Conservation (phyloP, 1,140 invertebrate species). For the Asobara japonica region DNA sequence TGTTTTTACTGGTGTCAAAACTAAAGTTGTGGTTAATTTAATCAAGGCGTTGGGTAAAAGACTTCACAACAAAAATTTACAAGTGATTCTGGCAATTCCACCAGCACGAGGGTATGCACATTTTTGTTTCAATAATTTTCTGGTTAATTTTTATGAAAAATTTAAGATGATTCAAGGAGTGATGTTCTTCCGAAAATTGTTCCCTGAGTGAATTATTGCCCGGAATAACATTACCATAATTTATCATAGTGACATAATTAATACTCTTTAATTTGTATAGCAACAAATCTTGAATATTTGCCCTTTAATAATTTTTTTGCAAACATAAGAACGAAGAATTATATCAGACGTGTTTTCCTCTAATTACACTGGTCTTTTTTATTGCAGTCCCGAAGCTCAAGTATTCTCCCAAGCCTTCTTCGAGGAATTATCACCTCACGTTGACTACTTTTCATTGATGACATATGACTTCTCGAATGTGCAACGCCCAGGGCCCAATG, state of each 20-base stretch:
- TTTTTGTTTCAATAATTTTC: conserved; percentile 7
- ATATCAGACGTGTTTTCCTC: no score
- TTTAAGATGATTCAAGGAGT: no score
- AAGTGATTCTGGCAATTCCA: conserved; percentile 85
- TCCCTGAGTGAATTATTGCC: no score
- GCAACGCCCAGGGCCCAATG: conserved; percentile 87
- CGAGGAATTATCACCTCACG: conserved; percentile 77
- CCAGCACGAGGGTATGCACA: conserved; percentile 74
- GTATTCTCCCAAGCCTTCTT: conserved; percentile 83
- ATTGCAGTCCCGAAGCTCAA: conserved; percentile 65
- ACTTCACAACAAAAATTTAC: conserved; percentile 69
- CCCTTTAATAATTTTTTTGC: no score
- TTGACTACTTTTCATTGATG: conserved; percentile 92
- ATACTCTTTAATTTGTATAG: no score
- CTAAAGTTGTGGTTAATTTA: conserved; percentile 71
- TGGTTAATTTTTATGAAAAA: conserved; percentile 16
- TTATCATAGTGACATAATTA: no score
- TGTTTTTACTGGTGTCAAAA: conserved; percentile 71
- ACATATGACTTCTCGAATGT: conserved; percentile 93
- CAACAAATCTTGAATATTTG: no score
- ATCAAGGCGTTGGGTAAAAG: conserved; percentile 70
- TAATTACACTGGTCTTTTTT: no score
- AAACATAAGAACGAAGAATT: no score
- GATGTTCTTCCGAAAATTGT: no score
- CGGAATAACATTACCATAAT: no score